Percentiles rank a stretch among this genome's conserved stretches.
phyloP scores from a whole-genome alignment of 2,113 vertebrate genomes.

The Acinonyx jubatus region DNA sequence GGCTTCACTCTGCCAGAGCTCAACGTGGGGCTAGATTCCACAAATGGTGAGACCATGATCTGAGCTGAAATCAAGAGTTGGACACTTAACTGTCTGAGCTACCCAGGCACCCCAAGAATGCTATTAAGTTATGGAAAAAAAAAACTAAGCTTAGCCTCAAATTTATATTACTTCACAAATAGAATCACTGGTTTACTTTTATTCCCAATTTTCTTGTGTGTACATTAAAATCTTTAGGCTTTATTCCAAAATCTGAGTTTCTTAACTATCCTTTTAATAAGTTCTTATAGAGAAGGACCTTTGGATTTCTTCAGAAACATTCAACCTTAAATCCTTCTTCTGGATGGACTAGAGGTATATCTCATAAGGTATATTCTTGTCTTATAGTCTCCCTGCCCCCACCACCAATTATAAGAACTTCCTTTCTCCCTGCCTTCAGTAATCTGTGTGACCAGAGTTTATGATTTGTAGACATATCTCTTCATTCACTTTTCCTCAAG shows the following conservation, averaged over 20 bases:
- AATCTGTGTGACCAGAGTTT: background rate
- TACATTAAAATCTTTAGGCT: background rate
- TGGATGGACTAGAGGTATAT: background rate
- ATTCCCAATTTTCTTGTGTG: background rate
- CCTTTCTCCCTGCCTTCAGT: background rate
- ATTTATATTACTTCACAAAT: background rate
- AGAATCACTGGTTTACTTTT: background rate
- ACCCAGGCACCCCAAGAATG: too few species aligned
- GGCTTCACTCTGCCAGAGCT: too few species aligned
- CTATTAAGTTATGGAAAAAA: background rate
- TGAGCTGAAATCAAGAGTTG: too few species aligned
- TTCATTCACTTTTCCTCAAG: background rate
- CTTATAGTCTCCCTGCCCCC: accelerated
- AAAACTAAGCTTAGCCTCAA: background rate
- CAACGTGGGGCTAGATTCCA: too few species aligned
- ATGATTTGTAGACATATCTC: background rate
- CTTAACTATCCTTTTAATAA: background rate
- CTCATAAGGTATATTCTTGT: background rate
- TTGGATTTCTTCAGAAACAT: background rate
- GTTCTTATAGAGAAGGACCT: background rate
- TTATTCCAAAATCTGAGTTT: background rate
- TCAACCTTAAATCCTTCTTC: background rate
- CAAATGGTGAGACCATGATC: too few species aligned
- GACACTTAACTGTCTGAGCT: too few species aligned
- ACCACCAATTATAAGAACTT: background rate